Percentiles rank a stretch among this genome's conserved stretches.
Evolutionary conservation across 2,113 vertebrate species (phyloP).

Genomic region (Sus scrofa): T2T-Sscrofa CM000813.6:75597501-75598000

Average conservation of each 20-base stretch:
- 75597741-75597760: not conserved
- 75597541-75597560: not conserved
- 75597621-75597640: not conserved
- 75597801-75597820: not conserved
- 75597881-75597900: not conserved
- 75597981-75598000: not conserved
- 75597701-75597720: not conserved
- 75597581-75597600: not conserved
- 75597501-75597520: no score
- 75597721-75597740: not conserved
- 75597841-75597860: not conserved
- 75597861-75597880: not conserved
- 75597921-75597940: not conserved
- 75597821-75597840: not conserved
- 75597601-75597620: not conserved
- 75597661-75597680: not conserved
- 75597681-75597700: not conserved
- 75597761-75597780: not conserved
- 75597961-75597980: not conserved
- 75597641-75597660: not conserved
- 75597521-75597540: not conserved
- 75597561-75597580: not conserved
- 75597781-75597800: not conserved
- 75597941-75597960: not conserved
- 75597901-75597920: not conserved